Conservation (phyloP, 2,888 invertebrate genomes). For the Lacanobia wlatinum region DNA sequence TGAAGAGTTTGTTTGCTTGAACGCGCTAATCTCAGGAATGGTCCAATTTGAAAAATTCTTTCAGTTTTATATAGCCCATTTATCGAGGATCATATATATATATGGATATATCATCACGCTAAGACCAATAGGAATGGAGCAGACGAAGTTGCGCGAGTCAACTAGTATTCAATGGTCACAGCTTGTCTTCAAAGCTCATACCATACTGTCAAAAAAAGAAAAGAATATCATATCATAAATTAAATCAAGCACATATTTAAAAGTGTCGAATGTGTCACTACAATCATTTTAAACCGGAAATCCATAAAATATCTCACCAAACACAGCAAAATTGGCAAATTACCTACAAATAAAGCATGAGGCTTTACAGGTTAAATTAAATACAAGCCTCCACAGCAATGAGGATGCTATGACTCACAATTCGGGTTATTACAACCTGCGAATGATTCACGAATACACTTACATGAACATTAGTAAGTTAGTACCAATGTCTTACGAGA, state of each 20-base stretch:
- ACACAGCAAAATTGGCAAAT: constrained; percentile 7
- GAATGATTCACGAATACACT: constrained; percentile 52
- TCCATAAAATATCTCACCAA: background rate
- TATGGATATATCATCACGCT: too few species aligned
- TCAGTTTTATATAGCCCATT: too few species aligned
- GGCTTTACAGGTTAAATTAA: constrained; percentile 3
- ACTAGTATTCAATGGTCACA: too few species aligned
- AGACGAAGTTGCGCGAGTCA: too few species aligned
- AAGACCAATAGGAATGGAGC: too few species aligned
- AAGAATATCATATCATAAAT: background rate
- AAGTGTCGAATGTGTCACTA: background rate
- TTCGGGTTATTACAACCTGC: constrained; percentile 53
- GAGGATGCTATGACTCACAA: constrained; percentile 50
- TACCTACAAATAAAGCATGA: constrained; percentile 15
- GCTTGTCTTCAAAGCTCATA: background rate
- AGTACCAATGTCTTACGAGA: constrained; percentile 17
- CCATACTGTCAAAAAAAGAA: background rate
- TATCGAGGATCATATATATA: too few species aligned
- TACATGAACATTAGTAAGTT: constrained; percentile 17
- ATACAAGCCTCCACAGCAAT: constrained; percentile 35
- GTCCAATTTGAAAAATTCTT: too few species aligned
- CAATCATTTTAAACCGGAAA: background rate
- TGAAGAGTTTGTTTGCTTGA: too few species aligned
- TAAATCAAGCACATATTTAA: background rate
- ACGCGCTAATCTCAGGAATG: too few species aligned